Conservation (phyloP, 2,888 invertebrate species). For the Andrena bicolor region DNA sequence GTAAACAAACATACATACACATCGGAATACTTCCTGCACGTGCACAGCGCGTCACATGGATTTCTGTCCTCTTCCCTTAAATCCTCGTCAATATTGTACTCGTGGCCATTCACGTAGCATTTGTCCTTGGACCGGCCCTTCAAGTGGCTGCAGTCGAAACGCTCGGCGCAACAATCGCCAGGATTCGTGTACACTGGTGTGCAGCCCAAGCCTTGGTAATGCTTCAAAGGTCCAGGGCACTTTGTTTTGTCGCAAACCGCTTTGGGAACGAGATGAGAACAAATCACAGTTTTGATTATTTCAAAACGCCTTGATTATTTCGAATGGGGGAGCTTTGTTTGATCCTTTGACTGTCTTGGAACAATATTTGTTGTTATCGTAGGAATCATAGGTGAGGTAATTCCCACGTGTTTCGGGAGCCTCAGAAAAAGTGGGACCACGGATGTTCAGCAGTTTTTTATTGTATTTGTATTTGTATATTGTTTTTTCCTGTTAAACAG, state of each 20-base stretch:
- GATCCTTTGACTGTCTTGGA: too few species aligned
- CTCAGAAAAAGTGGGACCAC: too few species aligned
- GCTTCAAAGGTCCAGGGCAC: constrained; percentile 76
- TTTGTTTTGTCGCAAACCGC: constrained; percentile 63
- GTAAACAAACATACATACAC: constrained; percentile 64
- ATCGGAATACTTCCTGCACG: constrained; percentile 34
- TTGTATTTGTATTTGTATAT: too few species aligned
- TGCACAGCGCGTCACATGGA: constrained; percentile 76
- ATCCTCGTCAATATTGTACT: constrained; percentile 71
- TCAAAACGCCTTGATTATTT: too few species aligned
- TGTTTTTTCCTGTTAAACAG: too few species aligned
- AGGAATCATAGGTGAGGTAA: too few species aligned
- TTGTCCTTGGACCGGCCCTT: constrained; percentile 66
- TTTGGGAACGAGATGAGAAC: constrained; percentile 24
- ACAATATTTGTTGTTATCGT: too few species aligned
- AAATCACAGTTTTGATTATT: not conserved
- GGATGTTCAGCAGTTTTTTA: too few species aligned
- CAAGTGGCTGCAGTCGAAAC: constrained; percentile 77
- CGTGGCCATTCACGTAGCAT: constrained; percentile 75
- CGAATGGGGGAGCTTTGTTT: too few species aligned
- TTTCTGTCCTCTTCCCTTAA: constrained; percentile 72
- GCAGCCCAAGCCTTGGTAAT: constrained; percentile 75
- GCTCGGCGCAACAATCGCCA: constrained; percentile 73
- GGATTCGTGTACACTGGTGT: constrained; percentile 70
- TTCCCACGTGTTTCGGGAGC: too few species aligned